Evolutionary conservation across 2,888 invertebrate species (phyloP).

Genomic region (Coenonympha glycerion): DNA sequence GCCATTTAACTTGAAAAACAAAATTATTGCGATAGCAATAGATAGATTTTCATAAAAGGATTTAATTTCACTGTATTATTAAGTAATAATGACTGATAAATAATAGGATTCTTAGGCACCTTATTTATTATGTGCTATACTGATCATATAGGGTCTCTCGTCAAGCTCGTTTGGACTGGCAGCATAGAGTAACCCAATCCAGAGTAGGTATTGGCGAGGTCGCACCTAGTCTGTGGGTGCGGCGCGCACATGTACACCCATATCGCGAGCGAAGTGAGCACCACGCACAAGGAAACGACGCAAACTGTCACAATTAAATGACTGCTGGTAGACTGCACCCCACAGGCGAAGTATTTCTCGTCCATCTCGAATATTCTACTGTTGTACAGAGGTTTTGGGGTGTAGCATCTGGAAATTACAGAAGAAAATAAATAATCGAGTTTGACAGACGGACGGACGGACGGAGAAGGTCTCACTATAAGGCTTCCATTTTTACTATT

Average conservation of each 20-base stretch:
- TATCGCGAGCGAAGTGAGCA: constrained; percentile 43
- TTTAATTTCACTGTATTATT: too few species aligned
- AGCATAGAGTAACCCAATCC: constrained; percentile 46
- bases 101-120: too few species aligned
- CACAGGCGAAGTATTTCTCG: constrained; percentile 60
- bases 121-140: too few species aligned
- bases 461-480: too few species aligned
- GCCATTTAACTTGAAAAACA: too few species aligned
- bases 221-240: constrained; percentile 36
- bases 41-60: too few species aligned
- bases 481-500: too few species aligned
- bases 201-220: constrained; percentile 37
- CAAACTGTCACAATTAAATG: constrained; percentile 42
- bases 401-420: constrained; percentile 70
- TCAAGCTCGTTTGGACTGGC: constrained; percentile 34
- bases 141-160: constrained; percentile 16
- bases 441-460: not conserved
- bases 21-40: too few species aligned
- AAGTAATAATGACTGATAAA: too few species aligned
- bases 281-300: constrained; percentile 39
- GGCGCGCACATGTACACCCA: constrained; percentile 59
- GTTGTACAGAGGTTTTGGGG: constrained; percentile 55
- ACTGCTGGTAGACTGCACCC: constrained; percentile 28
- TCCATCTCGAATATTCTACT: constrained; percentile 63
- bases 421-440: not conserved